These are phyloP conservation scores for Aldrovandia affinis DNA, from an alignment of 2,797 vertebrate genomes.

Conservation along the genomic window DNA sequence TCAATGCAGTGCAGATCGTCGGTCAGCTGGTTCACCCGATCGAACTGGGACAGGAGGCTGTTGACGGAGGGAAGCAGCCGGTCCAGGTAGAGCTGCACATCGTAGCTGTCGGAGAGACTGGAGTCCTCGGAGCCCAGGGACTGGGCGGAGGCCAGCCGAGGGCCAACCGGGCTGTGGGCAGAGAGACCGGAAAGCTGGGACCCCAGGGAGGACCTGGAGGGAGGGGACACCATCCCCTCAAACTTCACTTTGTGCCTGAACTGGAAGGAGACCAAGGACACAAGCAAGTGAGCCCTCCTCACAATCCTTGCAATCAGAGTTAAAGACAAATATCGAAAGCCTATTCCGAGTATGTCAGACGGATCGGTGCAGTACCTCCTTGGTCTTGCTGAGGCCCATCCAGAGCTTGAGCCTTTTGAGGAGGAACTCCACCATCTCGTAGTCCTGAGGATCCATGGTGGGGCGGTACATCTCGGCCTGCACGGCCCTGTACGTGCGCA, in stretches of 20 bases:
- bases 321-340: too few relatives aligned
- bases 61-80: slow-evolving; percentile 64
- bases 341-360: not conserved
- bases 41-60: slow-evolving; percentile 67
- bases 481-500: slow-evolving; percentile 63
- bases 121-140: slow-evolving; percentile 64
- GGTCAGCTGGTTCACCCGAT: slow-evolving; percentile 69
- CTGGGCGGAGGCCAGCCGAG: slow-evolving; percentile 45
- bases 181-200: slow-evolving; percentile 59
- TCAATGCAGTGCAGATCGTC: slow-evolving; percentile 72
- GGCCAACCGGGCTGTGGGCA: slow-evolving; percentile 36
- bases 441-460: slow-evolving; percentile 72
- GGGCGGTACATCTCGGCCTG: slow-evolving; percentile 65
- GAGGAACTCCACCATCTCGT: slow-evolving; percentile 82
- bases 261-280: slow-evolving; percentile 51
- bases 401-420: slow-evolving; percentile 80
- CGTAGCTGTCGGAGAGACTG: slow-evolving; percentile 47
- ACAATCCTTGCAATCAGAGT: too few relatives aligned
- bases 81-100: slow-evolving; percentile 63
- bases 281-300: not conserved
- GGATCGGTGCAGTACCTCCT: slow-evolving; percentile 65
- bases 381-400: slow-evolving; percentile 79
- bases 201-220: slow-evolving; percentile 67
- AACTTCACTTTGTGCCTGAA: slow-evolving; percentile 83
- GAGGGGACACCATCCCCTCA: slow-evolving; percentile 71